Evolutionary conservation across 2,888 invertebrate species (phyloP).

Genomic region (Podotricha telesiphe): DNA sequence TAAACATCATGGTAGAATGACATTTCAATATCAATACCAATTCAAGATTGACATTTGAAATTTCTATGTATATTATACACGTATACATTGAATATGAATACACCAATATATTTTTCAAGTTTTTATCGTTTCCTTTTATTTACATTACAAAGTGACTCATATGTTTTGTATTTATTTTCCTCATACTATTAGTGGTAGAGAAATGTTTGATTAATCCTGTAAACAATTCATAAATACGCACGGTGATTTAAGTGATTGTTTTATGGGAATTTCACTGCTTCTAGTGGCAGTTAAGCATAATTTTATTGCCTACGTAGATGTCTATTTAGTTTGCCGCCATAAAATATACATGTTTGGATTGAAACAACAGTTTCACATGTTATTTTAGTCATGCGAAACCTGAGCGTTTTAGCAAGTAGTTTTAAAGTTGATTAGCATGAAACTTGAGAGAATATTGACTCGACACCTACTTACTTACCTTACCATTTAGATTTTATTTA

Average conservation of each 20-base stretch:
- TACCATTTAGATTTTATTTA: not conserved
- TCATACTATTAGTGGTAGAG: not conserved
- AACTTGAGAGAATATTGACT: conserved; percentile 56
- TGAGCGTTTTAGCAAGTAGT: conserved; percentile 48
- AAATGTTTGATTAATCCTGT: not conserved
- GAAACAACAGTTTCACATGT: conserved; percentile 40
- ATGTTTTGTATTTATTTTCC: conserved; percentile 23
- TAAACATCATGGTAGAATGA: too few relatives aligned
- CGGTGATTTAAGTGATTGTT: conserved; percentile 4
- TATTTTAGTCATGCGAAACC: conserved; percentile 45
- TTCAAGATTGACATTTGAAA: conserved; percentile 6
- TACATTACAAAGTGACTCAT: conserved; percentile 5
- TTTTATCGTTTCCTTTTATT: conserved; percentile 11
- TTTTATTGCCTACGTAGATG: conserved; percentile 21
- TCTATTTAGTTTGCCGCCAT: conserved; percentile 14
- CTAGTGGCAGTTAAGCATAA: conserved; percentile 13
- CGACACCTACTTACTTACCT: conserved; percentile 36
- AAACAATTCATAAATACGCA: not conserved
- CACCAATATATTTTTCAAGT: not conserved
- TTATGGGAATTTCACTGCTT: conserved; percentile 16
- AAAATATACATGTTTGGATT: conserved; percentile 23
- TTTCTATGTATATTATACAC: not conserved
- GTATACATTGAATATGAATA: not conserved
- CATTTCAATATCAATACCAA: not conserved
- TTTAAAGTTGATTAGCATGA: conserved; percentile 52